phyloP scores from a whole-genome alignment of 2,888 invertebrate genomes.

The Diaprepes abbreviatus region DNA sequence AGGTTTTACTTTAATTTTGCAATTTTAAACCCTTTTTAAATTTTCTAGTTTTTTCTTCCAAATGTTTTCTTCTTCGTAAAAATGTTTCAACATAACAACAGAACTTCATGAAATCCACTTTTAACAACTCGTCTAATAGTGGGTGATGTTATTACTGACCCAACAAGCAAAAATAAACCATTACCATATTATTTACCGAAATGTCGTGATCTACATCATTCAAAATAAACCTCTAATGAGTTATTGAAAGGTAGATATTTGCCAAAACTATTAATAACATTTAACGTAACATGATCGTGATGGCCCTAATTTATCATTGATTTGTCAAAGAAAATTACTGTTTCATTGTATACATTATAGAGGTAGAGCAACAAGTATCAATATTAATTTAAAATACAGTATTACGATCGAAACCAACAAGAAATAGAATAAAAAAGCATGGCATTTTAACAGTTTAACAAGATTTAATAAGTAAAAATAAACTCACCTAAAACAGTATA shows the following conservation, averaged over 20 bases:
- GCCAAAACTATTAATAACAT: slow-evolving; percentile 42
- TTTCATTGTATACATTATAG: background rate
- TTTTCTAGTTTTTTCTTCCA: too few species aligned
- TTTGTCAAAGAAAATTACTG: slow-evolving; percentile 26
- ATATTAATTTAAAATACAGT: too few species aligned
- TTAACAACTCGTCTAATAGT: background rate
- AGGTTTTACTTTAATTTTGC: too few species aligned
- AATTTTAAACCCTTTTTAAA: too few species aligned
- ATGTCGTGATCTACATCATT: slow-evolving; percentile 20
- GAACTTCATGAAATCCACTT: background rate
- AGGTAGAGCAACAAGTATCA: background rate
- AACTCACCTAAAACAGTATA: too few species aligned
- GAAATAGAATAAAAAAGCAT: too few species aligned
- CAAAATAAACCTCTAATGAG: slow-evolving; percentile 30
- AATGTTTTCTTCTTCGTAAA: too few species aligned
- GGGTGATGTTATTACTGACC: slow-evolving; percentile 6
- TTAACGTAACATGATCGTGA: slow-evolving; percentile 30
- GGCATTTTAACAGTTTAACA: too few species aligned
- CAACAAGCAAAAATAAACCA: slow-evolving; percentile 34
- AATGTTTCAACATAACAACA: too few species aligned
- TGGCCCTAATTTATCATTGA: slow-evolving; percentile 33
- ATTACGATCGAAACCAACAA: too few species aligned
- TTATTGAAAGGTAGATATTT: slow-evolving; percentile 34
- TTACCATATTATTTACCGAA: slow-evolving; percentile 22
- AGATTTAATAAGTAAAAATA: too few species aligned